These are phyloP conservation scores for Addax nasomaculatus DNA, from an alignment of 2,113 vertebrate species.

Conservation along the genomic window DNA sequence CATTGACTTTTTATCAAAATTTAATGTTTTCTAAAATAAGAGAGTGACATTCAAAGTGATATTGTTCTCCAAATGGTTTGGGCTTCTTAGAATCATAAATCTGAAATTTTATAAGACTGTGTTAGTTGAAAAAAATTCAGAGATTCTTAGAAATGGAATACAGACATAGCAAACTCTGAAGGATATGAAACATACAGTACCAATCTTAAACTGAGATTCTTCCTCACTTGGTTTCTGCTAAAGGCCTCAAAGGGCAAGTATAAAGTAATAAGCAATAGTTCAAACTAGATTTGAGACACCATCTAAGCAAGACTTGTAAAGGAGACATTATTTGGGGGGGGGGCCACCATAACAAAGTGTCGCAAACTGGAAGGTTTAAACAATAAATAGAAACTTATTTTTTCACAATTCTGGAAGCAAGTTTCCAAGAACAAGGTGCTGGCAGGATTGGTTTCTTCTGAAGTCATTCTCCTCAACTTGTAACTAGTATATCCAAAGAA, in stretches of 20 bases:
- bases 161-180: background rate
- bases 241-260: background rate
- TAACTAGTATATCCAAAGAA: background rate
- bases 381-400: background rate
- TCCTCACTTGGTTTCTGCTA: background rate
- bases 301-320: background rate
- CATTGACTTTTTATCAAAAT: background rate
- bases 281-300: background rate
- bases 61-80: background rate
- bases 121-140: background rate
- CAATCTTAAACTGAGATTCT: background rate
- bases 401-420: background rate
- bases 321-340: background rate
- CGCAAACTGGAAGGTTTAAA: background rate
- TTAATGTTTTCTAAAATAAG: conserved; percentile 6
- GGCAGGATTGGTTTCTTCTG: background rate
- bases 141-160: background rate
- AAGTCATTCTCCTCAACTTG: background rate
- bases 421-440: background rate
- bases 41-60: background rate
- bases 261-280: background rate
- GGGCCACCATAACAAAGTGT: background rate
- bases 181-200: background rate
- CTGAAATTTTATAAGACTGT: background rate
- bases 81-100: background rate